Evolutionary conservation across 1,140 invertebrate genomes (phyloP), one percentile per base, ranked within the genome.

Genomic region (Aporrectodea caliginosa): DNA sequence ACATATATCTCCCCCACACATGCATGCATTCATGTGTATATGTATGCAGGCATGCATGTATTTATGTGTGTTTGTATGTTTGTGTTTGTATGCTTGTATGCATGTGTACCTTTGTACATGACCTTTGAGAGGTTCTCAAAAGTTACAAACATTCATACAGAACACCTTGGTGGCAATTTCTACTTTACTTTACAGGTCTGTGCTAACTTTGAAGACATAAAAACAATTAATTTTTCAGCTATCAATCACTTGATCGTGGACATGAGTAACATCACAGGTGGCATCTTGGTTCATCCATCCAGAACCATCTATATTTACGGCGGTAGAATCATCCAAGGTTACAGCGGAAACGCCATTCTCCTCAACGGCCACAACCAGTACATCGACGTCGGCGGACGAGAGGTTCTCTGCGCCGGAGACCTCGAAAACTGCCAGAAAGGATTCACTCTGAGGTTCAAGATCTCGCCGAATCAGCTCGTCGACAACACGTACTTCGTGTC

Each of bases 401-500:
- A 85, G 16, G 82, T 83, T 14, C 22, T 58, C 22, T 86, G 85
- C 76, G 78, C 75, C 16, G 86, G 86, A 73, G 83, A 86, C 78
- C 81, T 85, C 6, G 82, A 83, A 34, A 83, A 82, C 35, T 87
- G 86, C 76, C 77, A 73, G 2, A 82, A 84, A 27, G 86, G 86
- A 6, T 84, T 85, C 77, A 86, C 84, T 0, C 29, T 85, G 31
- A 79, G 84, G 16, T 81, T 84, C 16, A 73, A 80, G 1, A 76
- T 85, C 1, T 81, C 83, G 58, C 86, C 87, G 0, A 79, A 83
- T 16, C 35, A 74, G 0, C 81, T 88, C 0, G 6, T 79, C 14
- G 82, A 86, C 6, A 85, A 85, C 75, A 85, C 83, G 79, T 86
- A 86, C 73, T 85, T 86, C 74, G n/a, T 88, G 22, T 86, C 86